phyloP scores from a whole-genome alignment of 2,888 invertebrate genomes.

The Leptopterna dolabrata region DNA sequence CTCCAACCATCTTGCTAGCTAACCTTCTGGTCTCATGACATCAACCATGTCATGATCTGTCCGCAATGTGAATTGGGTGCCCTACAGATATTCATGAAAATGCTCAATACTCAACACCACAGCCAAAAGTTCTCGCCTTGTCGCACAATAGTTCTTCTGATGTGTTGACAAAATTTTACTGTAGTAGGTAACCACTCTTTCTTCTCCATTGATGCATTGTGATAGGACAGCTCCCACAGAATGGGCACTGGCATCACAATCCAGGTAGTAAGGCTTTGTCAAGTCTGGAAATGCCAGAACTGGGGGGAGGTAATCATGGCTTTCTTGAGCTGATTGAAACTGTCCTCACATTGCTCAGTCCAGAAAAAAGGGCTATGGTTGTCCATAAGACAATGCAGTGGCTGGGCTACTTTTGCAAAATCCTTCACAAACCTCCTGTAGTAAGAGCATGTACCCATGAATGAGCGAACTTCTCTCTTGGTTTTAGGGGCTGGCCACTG shows the following conservation, averaged over 20 bases:
- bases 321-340: background rate
- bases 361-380: background rate
- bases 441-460: constrained; percentile 60
- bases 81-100: constrained; percentile 29
- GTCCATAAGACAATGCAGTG: too few species aligned
- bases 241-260: background rate
- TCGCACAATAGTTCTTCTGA: background rate
- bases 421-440: constrained; percentile 60
- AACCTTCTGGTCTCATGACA: background rate
- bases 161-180: background rate
- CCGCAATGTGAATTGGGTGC: background rate
- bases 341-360: background rate
- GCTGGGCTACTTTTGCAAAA: background rate
- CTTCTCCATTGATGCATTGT: background rate
- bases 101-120: background rate
- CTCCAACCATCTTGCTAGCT: background rate
- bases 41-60: background rate
- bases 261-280: background rate
- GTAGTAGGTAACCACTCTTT: background rate
- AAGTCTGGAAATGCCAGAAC: background rate
- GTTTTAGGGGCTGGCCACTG: background rate
- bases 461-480: background rate
- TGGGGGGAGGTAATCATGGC: background rate
- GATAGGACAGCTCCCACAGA: background rate
- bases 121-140: background rate